phyloP scores from a whole-genome alignment of 2,797 vertebrate genomes.

The Pygocentrus nattereri region DNA sequence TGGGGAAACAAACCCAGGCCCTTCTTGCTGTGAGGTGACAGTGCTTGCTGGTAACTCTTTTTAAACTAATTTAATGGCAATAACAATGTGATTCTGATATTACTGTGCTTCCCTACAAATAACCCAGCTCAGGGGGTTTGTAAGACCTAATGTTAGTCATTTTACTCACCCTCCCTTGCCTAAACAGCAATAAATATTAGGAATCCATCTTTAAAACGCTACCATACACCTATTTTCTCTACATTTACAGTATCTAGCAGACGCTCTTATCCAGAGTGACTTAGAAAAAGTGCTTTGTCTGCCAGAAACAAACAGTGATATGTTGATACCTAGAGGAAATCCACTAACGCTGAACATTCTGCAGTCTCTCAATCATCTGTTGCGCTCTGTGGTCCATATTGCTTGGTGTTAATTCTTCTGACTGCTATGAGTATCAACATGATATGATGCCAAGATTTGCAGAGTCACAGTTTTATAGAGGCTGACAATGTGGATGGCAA shows the following conservation, averaged over 20 bases:
- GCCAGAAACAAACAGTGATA: too few relatives aligned
- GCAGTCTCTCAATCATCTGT: background rate
- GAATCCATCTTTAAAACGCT: slow-evolving; percentile 6
- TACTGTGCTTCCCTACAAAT: too few relatives aligned
- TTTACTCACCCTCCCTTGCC: background rate
- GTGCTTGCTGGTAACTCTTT: background rate
- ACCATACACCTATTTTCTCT: slow-evolving; percentile 21
- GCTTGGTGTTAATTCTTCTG: background rate
- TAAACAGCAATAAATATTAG: slow-evolving; percentile 36
- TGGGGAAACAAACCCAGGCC: too few relatives aligned
- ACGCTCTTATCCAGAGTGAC: too few relatives aligned
- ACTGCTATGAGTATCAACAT: background rate
- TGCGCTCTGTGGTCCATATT: background rate
- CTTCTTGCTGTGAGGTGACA: too few relatives aligned
- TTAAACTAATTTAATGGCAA: background rate
- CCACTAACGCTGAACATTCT: slow-evolving; percentile 2
- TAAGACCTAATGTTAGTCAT: background rate
- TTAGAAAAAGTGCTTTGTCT: too few relatives aligned
- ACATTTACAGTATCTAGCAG: too few relatives aligned
- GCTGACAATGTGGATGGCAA: background rate
- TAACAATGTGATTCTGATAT: too few relatives aligned
- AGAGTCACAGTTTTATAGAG: background rate
- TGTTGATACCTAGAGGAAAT: too few relatives aligned
- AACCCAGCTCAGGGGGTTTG: background rate
- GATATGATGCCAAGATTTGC: background rate